A percentile compares a stretch with the other conserved stretches of the same genome.
phyloP scores from a whole-genome alignment of 2,113 vertebrate genomes.

The Agelaius phoeniceus region DNA sequence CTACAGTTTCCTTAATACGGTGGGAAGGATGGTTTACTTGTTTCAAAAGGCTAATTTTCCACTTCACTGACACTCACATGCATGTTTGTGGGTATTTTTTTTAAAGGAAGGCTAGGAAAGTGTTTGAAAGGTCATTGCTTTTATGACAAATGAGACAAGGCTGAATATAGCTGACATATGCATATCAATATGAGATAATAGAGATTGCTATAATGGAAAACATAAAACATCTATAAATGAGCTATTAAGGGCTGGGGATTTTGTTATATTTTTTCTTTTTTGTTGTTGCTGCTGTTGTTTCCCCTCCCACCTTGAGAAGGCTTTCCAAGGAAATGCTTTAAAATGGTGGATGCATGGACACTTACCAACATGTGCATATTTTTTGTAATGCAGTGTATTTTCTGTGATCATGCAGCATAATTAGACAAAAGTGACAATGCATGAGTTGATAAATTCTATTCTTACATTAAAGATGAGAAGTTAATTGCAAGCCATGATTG shows the following conservation, averaged over 20 bases:
- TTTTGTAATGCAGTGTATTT: background rate
- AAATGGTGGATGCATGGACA: background rate
- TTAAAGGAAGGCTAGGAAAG: background rate
- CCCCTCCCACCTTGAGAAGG: background rate
- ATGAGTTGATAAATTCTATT: background rate
- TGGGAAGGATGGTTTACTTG: background rate
- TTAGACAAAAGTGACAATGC: background rate
- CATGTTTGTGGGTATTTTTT: constrained; percentile 1
- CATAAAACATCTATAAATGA: background rate
- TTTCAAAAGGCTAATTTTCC: constrained; percentile 29
- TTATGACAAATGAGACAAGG: constrained; percentile 4
- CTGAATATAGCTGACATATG: background rate
- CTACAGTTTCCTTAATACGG: background rate
- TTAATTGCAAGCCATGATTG: background rate
- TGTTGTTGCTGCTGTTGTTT: background rate
- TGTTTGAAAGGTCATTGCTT: constrained; percentile 42
- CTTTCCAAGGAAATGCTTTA: background rate
- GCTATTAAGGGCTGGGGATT: background rate
- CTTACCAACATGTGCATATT: background rate
- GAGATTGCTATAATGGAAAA: background rate
- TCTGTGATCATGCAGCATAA: background rate
- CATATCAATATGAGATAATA: constrained; percentile 10
- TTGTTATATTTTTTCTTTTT: background rate
- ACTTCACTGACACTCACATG: background rate
- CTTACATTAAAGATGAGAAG: background rate